Evolutionary conservation across 2,113 vertebrate genomes (phyloP), one percentile per base, ranked within the genome.

Genomic region (Neoarius graeffei): DNA sequence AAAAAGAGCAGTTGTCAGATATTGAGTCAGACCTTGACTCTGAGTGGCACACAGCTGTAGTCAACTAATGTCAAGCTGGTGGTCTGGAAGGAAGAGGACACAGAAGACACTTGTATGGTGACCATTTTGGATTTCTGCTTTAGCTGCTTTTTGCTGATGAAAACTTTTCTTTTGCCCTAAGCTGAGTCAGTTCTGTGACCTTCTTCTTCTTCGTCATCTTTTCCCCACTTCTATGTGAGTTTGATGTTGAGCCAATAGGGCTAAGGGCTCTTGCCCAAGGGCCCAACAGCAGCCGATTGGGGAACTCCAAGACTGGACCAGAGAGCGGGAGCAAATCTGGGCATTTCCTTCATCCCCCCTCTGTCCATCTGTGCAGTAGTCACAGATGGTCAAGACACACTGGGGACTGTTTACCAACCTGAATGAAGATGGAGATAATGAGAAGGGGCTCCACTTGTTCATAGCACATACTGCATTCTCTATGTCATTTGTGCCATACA

Each of bases 341-440:
- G 60, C 76, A n/a, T 67, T 14, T 81, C 13, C 27, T 54, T 76
- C 71, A 30, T 54, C 10, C 52, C 35, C 73, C 66, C 42, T 84
- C 25, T 80, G n/a, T 50, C 85, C 88, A 89, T 86, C 85, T 86
- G 88, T 89, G 85, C 88, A 54, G 15, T 73, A 35, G 73, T 89
- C 87, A n/a, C 74, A 84, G 84, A 74, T 89, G 80, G 80, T 73
- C 83, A 62, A 67, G 56, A 60, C 27, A 56, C 30, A 25, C 14
- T 30, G 76, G 59, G 84, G 35, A 42, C 57, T 30, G 59, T 64
- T 79, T 86, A 62, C 35, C 74, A 87, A 85, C 30, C 54, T 73
- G 64, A 77, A 86, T 84, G n/a, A 30, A 80, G 35, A 77, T n/a
- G 69, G 60, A 27, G 35, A 48, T 62, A 13, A 67, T 13, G 30